Evolutionary conservation across 1,140 invertebrate species (phyloP), one percentile per base, ranked within the genome.

Genomic region (Drosophila persimilis): DNA sequence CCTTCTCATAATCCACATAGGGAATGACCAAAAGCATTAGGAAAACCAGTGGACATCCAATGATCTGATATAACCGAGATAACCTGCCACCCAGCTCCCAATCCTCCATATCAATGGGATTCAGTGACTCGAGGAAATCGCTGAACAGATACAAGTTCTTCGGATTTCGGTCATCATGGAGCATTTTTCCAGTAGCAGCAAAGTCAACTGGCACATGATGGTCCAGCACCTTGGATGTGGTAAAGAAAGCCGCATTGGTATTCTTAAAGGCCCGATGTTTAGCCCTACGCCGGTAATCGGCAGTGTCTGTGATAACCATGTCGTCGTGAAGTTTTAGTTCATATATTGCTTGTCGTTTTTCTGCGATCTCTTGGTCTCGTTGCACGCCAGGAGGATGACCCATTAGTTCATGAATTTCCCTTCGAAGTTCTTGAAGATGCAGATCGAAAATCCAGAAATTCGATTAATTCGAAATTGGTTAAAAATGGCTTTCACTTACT

Each of bases 1-100:
- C 24, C 43, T 2, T 9, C 29, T 64, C 57, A 15, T 62, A 86
- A 39, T 86, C 52, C n/a, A 85, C 77, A 6, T 35, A 44, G 3
- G 80, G 80, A 26, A 85, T 61, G 7, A 69, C 6, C 9, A 80
- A 0, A 0, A 39, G 58, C 7, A 65, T 24, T 0, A 71, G 1
- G 0, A 85, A 43, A 1, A 45, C 5, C 13, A 85, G 24, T 0
- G 80, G 80, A 3, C 45, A 20, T 9, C 13, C 35, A 0, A 73
- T 0, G 0, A 86, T 0, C 0, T 52, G 11, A 22, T 11, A 2
- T 11, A 46, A 0, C 1, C 61, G 43, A 0, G 39, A 7, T 0
- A 1, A 50, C 6, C 2, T n/a, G 1, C 64, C 58, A 7, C 24
- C 45, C 0, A 50, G 0, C 0, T 4, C 0, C 80, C 80, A 85